Evolutionary conservation across 2,113 vertebrate genomes (phyloP).

Genomic region (Anguilla rostrata): DNA sequence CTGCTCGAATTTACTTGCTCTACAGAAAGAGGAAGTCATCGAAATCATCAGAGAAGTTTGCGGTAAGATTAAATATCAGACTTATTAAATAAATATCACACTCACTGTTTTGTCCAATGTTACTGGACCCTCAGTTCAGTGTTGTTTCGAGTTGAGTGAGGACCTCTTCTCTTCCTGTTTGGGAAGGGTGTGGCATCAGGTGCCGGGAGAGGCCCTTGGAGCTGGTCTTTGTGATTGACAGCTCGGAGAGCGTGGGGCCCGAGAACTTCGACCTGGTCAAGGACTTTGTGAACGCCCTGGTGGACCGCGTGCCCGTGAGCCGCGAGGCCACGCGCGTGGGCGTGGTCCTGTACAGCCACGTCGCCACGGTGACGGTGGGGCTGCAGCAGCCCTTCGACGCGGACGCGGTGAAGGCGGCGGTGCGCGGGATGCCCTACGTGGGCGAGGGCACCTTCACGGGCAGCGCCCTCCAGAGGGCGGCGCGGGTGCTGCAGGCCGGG

Average conservation of each 20-base stretch:
- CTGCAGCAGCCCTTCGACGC: conserved; percentile 66
- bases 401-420: conserved; percentile 63
- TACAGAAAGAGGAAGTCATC: conserved; percentile 82
- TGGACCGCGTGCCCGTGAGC: conserved; percentile 65
- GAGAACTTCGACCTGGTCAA: conserved; percentile 81
- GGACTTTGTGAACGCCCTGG: conserved; percentile 75
- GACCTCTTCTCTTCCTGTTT: neutral
- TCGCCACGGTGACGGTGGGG: conserved; percentile 66
- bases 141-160: too few species aligned
- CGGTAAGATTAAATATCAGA: conserved; percentile 66
- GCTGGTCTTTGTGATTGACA: conserved; percentile 85
- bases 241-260: conserved; percentile 84
- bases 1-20: conserved; percentile 32
- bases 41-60: conserved; percentile 82
- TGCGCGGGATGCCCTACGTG: conserved; percentile 78
- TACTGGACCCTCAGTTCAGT: neutral
- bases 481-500: conserved; percentile 61
- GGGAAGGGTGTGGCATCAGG: conserved; percentile 76
- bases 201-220: conserved; percentile 78
- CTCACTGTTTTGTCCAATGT: too few species aligned
- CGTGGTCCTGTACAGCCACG: conserved; percentile 82
- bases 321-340: conserved; percentile 63
- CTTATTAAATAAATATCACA: neutral
- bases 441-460: conserved; percentile 83
- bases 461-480: conserved; percentile 71